phyloP scores from a whole-genome alignment of 2,113 vertebrate genomes.

The Podarcis muralis region DNA sequence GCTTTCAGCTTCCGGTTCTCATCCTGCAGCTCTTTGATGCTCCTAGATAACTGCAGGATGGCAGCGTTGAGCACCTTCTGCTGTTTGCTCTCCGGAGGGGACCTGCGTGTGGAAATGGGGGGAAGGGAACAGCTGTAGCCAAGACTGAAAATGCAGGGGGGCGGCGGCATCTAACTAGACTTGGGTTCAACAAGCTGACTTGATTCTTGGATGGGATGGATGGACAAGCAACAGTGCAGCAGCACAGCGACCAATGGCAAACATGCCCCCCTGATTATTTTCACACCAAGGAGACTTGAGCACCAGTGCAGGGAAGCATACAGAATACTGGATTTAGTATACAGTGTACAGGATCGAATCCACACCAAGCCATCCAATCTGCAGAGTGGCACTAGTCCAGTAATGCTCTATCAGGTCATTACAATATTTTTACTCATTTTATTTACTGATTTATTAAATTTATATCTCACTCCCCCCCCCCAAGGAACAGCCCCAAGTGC shows the following conservation, averaged over 20 bases:
- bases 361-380: too few relatives aligned
- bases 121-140: conserved; percentile 16
- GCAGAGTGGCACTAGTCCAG: too few relatives aligned
- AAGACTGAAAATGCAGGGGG: conserved; percentile 42
- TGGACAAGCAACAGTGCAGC: too few relatives aligned
- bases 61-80: conserved; percentile 82
- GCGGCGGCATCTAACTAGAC: neutral
- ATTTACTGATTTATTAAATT: too few relatives aligned
- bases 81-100: conserved; percentile 75
- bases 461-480: accelerated
- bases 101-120: conserved; percentile 54
- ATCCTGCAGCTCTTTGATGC: conserved; percentile 82
- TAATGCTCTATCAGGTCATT: neutral
- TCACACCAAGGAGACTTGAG: neutral
- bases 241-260: neutral
- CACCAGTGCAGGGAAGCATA: neutral
- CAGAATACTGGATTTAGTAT: neutral
- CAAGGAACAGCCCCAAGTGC: neutral
- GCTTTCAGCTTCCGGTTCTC: conserved; percentile 85
- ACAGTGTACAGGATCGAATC: neutral
- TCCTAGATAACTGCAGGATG: conserved; percentile 82
- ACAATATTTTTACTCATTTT: neutral
- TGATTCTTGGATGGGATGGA: neutral
- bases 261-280: neutral
- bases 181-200: neutral